Conservation (phyloP, 2,113 vertebrate species). For the Myxocyprinus asiaticus region DNA sequence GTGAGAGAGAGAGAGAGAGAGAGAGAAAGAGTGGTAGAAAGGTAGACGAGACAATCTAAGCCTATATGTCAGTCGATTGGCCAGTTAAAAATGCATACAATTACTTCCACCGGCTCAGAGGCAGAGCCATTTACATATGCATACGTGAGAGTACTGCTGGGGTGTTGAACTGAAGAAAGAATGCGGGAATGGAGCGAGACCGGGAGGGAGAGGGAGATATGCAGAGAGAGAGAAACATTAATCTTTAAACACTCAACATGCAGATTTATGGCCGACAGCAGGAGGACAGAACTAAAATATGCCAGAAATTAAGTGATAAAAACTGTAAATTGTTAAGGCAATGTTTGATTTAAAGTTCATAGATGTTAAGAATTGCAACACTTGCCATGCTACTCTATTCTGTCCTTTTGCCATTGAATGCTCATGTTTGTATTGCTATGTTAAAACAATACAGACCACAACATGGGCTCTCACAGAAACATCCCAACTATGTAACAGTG, state of each 20-base stretch:
- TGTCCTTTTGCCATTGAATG: background rate
- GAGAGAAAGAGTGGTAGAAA: slow-evolving; percentile 38
- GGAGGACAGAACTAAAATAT: slow-evolving; percentile 60
- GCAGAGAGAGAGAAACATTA: slow-evolving; percentile 56
- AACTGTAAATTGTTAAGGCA: slow-evolving; percentile 42
- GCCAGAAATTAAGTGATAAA: slow-evolving; percentile 35
- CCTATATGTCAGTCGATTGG: slow-evolving; percentile 67
- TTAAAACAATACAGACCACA: background rate
- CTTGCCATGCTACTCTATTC: slow-evolving; percentile 3
- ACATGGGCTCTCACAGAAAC: background rate
- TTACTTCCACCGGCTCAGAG: slow-evolving; percentile 62
- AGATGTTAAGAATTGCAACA: slow-evolving; percentile 43
- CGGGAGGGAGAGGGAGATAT: slow-evolving; percentile 36
- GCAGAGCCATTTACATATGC: slow-evolving; percentile 64
- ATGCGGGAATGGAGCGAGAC: slow-evolving; percentile 25
- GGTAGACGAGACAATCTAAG: slow-evolving; percentile 56
- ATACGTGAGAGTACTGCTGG: slow-evolving; percentile 63
- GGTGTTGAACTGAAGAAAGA: slow-evolving; percentile 51
- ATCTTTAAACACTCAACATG: slow-evolving; percentile 69
- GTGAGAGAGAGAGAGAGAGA: slow-evolving; percentile 36
- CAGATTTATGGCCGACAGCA: slow-evolving; percentile 63
- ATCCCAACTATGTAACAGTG: background rate
- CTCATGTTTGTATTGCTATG: background rate
- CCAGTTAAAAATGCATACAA: slow-evolving; percentile 71
- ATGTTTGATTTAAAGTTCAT: slow-evolving; percentile 45